Conservation (phyloP, 1,140 invertebrate genomes). For the Pachypeltis micranthus region DNA sequence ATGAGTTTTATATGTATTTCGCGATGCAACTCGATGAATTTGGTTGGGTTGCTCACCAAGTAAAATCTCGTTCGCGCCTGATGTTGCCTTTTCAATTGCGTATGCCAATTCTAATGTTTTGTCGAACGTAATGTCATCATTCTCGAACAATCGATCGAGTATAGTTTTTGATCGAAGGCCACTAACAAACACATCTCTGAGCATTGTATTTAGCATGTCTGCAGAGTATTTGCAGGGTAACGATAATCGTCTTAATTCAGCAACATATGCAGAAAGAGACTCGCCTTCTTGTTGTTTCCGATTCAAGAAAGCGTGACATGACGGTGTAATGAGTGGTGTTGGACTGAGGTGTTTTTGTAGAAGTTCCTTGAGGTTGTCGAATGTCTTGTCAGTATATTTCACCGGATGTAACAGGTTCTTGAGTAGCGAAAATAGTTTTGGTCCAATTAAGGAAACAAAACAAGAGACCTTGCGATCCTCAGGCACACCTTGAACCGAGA, state of each 20-base stretch:
- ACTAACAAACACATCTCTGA: neutral
- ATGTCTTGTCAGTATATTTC: neutral
- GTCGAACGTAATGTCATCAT: neutral
- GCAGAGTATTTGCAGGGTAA: neutral
- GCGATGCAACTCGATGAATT: neutral
- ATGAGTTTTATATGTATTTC: neutral
- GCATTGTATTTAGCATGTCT: neutral
- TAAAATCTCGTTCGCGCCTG: neutral
- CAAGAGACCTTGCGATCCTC: neutral
- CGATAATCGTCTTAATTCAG: neutral
- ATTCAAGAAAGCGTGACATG: neutral
- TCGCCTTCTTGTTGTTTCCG: conserved; percentile 1
- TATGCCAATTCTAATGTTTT: neutral
- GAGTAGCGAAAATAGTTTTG: neutral
- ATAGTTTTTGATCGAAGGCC: neutral
- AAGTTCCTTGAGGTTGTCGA: neutral
- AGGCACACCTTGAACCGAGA: neutral
- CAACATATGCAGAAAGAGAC: neutral
- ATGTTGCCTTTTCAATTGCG: neutral
- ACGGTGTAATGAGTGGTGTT: neutral
- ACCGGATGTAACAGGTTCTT: neutral
- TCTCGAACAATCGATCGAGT: neutral
- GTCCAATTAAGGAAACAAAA: neutral
- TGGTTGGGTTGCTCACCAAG: neutral
- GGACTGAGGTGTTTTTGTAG: neutral